phyloP scores from a whole-genome alignment of 2,113 vertebrate species.

The Myocastor coypus region DNA sequence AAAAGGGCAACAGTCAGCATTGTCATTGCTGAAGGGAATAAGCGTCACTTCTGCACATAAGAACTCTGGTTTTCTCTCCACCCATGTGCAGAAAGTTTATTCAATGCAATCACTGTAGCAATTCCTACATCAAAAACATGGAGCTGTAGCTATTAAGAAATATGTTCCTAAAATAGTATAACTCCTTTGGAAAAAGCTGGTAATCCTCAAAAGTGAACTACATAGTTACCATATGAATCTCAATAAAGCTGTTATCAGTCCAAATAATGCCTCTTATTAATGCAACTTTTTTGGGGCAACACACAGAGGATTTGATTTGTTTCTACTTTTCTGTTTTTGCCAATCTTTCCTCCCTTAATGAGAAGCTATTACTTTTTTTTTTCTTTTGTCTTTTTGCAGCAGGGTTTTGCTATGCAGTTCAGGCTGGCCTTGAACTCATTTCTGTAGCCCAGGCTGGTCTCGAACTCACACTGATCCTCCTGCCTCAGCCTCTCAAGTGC shows the following conservation, averaged over 20 bases:
- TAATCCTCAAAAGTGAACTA: not conserved
- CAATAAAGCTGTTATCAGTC: not conserved
- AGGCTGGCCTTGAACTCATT: no score
- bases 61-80: not conserved
- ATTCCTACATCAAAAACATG: not conserved
- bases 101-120: not conserved
- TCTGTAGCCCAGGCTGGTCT: no score
- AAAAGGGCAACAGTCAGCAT: not conserved
- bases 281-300: not conserved
- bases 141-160: not conserved
- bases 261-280: not conserved
- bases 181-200: not conserved
- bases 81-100: not conserved
- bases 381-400: no score
- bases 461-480: no score
- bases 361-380: not conserved
- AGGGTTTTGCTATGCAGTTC: no score
- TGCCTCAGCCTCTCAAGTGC: no score
- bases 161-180: not conserved
- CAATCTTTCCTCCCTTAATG: not conserved
- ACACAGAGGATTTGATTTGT: not conserved
- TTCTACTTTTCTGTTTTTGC: slow-evolving; percentile 10
- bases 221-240: not conserved
- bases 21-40: not conserved
- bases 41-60: not conserved